Conservation (phyloP, 2,113 vertebrate species). For the Phylloscopus trochilus region DNA sequence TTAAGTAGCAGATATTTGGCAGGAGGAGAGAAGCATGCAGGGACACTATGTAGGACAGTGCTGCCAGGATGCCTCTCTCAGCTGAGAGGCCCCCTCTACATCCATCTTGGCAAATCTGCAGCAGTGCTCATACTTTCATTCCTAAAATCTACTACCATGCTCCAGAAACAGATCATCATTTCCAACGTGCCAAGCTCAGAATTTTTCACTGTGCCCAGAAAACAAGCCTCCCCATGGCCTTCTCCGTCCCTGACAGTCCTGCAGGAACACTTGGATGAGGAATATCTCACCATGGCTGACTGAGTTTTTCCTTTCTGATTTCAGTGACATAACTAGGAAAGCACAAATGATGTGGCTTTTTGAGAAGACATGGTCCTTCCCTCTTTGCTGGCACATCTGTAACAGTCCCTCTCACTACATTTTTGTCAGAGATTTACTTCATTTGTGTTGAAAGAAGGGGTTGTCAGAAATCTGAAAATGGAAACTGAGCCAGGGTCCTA, state of each 20-base stretch:
- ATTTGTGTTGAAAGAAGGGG: conserved; percentile 50
- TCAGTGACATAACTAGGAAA: conserved; percentile 1
- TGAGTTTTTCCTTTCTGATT: conserved; percentile 38
- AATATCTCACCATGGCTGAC: background rate
- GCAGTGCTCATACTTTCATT: background rate
- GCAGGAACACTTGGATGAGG: background rate
- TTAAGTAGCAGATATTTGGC: background rate
- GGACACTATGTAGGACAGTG: background rate
- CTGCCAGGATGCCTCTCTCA: background rate
- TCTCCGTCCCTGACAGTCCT: background rate
- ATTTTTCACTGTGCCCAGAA: background rate
- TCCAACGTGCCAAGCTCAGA: background rate
- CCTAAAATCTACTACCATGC: background rate
- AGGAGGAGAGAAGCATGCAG: background rate
- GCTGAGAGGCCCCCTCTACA: background rate
- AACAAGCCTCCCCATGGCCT: background rate
- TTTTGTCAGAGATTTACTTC: conserved; percentile 36
- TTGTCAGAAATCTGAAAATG: conserved; percentile 38
- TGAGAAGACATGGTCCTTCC: background rate
- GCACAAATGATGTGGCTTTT: background rate
- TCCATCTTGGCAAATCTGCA: background rate
- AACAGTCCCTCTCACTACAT: background rate
- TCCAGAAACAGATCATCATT: background rate
- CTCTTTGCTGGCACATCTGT: conserved; percentile 11
- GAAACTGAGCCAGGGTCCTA: conserved; percentile 6